Evolutionary conservation across 2,888 invertebrate genomes (phyloP).

Genomic region (Orchesellides sinensis): DNA sequence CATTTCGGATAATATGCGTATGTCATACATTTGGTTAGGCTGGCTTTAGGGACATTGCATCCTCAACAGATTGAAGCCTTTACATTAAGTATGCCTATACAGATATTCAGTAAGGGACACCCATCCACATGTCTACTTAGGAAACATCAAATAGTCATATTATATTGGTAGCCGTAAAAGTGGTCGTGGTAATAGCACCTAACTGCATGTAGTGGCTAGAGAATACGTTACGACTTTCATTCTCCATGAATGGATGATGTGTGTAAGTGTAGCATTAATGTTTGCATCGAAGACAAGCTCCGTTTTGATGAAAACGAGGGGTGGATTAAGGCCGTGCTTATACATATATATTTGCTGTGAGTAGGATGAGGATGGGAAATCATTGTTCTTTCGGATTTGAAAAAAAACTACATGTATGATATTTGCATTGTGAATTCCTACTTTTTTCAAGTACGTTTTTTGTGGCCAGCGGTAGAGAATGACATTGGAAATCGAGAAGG

Average conservation of each 20-base stretch:
- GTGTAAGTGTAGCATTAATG: conserved; percentile 19
- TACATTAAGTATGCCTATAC: background rate
- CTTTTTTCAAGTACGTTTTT: conserved; percentile 33
- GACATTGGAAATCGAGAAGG: conserved; percentile 4
- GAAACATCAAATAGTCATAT: conserved; percentile 17
- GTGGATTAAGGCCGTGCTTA: conserved; percentile 22
- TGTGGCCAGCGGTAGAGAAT: conserved; percentile 38
- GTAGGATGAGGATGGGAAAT: background rate
- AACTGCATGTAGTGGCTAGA: background rate
- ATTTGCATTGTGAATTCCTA: conserved; percentile 43
- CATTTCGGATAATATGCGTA: conserved; percentile 8
- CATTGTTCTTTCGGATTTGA: conserved; percentile 7
- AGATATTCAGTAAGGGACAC: background rate
- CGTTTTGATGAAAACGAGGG: conserved; percentile 15
- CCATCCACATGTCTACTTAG: background rate
- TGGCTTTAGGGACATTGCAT: conserved; percentile 23
- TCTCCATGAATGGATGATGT: conserved; percentile 26
- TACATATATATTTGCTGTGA: background rate
- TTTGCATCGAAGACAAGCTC: conserved; percentile 25
- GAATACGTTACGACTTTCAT: conserved; percentile 23
- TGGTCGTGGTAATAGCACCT: background rate
- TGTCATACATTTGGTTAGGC: background rate
- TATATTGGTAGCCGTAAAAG: conserved; percentile 10
- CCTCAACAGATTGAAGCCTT: conserved; percentile 33
- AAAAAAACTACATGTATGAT: conserved; percentile 31